Conservation (phyloP, 2,888 invertebrate species). For the Clostera curtula region DNA sequence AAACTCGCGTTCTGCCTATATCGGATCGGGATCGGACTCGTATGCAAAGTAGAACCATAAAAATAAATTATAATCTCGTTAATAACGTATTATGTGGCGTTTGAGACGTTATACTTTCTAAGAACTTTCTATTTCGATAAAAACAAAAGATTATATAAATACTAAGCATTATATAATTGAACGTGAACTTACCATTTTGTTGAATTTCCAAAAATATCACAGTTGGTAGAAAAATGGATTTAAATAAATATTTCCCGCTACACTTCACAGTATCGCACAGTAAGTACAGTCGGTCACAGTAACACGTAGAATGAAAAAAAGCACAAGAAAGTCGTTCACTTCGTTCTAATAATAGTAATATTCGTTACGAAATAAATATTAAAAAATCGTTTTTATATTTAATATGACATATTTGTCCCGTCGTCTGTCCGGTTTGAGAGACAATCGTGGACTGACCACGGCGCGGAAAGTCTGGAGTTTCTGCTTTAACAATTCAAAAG, state of each 20-base stretch:
- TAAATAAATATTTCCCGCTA: slow-evolving; percentile 28
- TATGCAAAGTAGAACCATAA: no score
- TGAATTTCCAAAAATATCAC: slow-evolving; percentile 30
- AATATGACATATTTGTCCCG: slow-evolving; percentile 41
- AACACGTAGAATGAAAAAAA: slow-evolving; percentile 15
- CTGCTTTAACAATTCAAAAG: slow-evolving; percentile 50
- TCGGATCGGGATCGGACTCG: no score
- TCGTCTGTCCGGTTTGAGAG: slow-evolving; percentile 59
- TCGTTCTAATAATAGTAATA: slow-evolving; percentile 29
- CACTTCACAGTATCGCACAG: slow-evolving; percentile 23
- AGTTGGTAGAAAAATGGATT: slow-evolving; percentile 26
- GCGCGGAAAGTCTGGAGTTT: slow-evolving; percentile 46
- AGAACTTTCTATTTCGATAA: slow-evolving; percentile 20
- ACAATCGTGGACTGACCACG: slow-evolving; percentile 64
- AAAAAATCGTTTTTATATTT: slow-evolving; percentile 27
- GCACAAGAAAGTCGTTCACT: slow-evolving; percentile 21
- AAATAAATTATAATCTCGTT: no score
- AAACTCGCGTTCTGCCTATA: no score
- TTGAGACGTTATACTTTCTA: slow-evolving; percentile 13
- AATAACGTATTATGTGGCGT: background rate
- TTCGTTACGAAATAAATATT: slow-evolving; percentile 20
- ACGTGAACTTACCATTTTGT: slow-evolving; percentile 53
- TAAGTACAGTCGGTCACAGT: slow-evolving; percentile 23
- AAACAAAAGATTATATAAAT: background rate
- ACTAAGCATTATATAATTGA: slow-evolving; percentile 1